phyloP scores from a whole-genome alignment of 2,797 vertebrate species.

The Spea hammondii region DNA sequence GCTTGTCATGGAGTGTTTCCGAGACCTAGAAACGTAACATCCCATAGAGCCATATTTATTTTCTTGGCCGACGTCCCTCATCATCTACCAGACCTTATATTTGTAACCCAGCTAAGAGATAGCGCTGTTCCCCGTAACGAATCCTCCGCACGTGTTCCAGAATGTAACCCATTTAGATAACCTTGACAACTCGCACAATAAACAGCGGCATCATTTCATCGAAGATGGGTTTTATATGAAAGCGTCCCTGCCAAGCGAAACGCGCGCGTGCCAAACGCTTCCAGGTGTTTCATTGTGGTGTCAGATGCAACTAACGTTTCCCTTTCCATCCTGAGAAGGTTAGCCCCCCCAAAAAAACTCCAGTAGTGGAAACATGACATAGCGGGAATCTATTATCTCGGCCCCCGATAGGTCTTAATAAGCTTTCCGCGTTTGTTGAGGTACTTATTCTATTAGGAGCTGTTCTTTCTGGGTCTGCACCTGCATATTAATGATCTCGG shows the following conservation, averaged over 20 bases:
- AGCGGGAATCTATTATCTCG: conserved; percentile 76
- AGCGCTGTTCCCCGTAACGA: conserved; percentile 12
- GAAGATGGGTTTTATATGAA: conserved; percentile 54
- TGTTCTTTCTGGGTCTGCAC: conserved; percentile 83
- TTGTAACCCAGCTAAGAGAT: conserved; percentile 2
- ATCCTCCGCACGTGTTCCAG: conserved; percentile 43
- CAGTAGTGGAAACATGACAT: conserved; percentile 73
- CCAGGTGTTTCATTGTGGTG: conserved; percentile 78
- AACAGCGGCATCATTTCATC: conserved; percentile 60
- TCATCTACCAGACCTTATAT: background rate
- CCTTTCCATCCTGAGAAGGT: conserved; percentile 70
- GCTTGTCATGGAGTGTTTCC: background rate
- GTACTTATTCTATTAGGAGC: conserved; percentile 86
- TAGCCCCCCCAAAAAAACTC: conserved; percentile 62
- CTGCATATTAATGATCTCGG: conserved; percentile 93
- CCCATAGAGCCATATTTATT: background rate
- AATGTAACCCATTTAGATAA: conserved; percentile 57
- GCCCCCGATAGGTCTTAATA: conserved; percentile 78
- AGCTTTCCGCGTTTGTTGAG: conserved; percentile 81
- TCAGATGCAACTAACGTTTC: conserved; percentile 69
- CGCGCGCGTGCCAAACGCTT: conserved; percentile 65
- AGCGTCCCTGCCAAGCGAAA: conserved; percentile 65
- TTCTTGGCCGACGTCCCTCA: conserved; percentile 5
- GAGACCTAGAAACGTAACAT: background rate
- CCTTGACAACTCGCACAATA: conserved; percentile 66